These are phyloP conservation scores for Bombylius major DNA, from an alignment of 2,888 invertebrate genomes.

Conservation along the genomic window DNA sequence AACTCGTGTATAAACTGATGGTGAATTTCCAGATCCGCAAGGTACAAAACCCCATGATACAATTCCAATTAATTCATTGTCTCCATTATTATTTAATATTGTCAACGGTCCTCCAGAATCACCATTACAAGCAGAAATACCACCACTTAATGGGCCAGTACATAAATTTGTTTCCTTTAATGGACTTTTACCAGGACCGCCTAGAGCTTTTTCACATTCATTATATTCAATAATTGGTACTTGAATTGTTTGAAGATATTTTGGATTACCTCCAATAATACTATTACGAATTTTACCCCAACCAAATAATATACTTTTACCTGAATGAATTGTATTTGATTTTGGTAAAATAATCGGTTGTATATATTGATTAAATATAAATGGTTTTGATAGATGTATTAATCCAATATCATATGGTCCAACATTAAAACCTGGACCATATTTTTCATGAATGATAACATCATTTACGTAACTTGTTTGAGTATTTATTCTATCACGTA, in stretches of 20 bases:
- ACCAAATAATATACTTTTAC: conserved; percentile 32
- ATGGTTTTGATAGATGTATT: conserved; percentile 26
- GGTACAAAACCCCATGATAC: conserved; percentile 42
- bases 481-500: conserved; percentile 21
- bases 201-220: conserved; percentile 19
- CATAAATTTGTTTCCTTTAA: conserved; percentile 34
- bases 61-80: conserved; percentile 33
- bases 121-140: conserved; percentile 37
- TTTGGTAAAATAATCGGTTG: conserved; percentile 31
- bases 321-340: conserved; percentile 19
- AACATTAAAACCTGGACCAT: conserved; percentile 25
- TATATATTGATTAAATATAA: conserved; percentile 19
- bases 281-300: conserved; percentile 34
- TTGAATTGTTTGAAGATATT: conserved; percentile 23
- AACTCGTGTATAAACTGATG: conserved; percentile 38
- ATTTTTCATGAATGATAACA: conserved; percentile 27
- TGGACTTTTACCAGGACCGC: conserved; percentile 17
- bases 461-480: conserved; percentile 26
- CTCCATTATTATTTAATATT: conserved; percentile 13
- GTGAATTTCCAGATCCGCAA: conserved; percentile 33
- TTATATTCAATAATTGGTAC: conserved; percentile 24
- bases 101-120: conserved; percentile 34
- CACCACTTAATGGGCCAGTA: conserved; percentile 34
- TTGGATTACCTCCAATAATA: too few relatives aligned
- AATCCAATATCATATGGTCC: conserved; percentile 44